A percentile compares a stretch with the other conserved stretches of the same genome.
Conservation (phyloP, 2,113 vertebrate species). For the Hypomesus transpacificus region DNA sequence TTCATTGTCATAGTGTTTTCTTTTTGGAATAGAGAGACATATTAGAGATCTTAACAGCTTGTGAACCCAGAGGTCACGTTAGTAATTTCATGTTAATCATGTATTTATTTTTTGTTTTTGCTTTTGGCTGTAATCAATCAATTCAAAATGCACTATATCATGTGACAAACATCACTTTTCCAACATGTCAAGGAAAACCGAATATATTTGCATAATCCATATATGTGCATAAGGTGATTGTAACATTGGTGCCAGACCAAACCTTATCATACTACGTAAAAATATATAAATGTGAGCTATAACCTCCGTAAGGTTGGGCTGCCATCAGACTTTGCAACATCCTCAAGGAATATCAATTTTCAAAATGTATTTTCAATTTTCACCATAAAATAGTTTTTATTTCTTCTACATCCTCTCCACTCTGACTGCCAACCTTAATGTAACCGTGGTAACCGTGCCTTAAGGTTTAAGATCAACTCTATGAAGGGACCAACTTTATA, state of each 20-base stretch:
- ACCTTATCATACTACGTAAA: too few relatives aligned
- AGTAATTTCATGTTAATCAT: constrained; percentile 54
- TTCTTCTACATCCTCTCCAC: constrained; percentile 6
- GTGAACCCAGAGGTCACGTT: constrained; percentile 56
- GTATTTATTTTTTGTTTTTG: constrained; percentile 57
- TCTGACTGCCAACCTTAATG: constrained; percentile 44
- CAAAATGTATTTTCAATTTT: constrained; percentile 34
- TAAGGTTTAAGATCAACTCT: constrained; percentile 43
- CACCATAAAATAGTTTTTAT: constrained; percentile 36
- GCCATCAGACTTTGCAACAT: constrained; percentile 31
- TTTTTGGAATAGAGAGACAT: constrained; percentile 36
- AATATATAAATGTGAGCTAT: too few relatives aligned
- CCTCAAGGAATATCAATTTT: constrained; percentile 35
- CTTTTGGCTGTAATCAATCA: constrained; percentile 70
- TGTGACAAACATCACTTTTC: constrained; percentile 57
- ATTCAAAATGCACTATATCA: constrained; percentile 66
- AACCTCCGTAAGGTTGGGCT: constrained; percentile 26
- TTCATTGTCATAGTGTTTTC: constrained; percentile 25
- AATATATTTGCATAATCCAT: constrained; percentile 37
- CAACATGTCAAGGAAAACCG: constrained; percentile 47
- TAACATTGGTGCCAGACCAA: constrained; percentile 66
- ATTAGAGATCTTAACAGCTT: constrained; percentile 53
- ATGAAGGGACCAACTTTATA: constrained; percentile 70
- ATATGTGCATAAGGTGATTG: constrained; percentile 71
- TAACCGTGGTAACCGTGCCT: constrained; percentile 48